Percentiles rank a stretch among this genome's conserved stretches.
phyloP scores from a whole-genome alignment of 1,140 invertebrate species.

The Leptinotarsa texana region DNA sequence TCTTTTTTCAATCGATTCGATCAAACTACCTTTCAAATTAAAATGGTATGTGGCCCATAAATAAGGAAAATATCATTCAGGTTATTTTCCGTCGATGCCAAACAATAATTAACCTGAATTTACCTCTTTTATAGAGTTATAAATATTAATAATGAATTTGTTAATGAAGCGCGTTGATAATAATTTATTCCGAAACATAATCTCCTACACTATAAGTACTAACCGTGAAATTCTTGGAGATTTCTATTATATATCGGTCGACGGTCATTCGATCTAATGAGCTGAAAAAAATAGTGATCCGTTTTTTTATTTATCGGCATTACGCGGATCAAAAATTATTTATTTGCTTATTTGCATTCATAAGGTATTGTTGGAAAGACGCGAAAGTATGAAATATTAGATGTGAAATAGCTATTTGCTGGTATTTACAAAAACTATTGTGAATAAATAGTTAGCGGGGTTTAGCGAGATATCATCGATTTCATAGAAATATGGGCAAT shows the following conservation, averaged over 20 bases:
- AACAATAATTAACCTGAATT: not conserved
- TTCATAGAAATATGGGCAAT: not conserved
- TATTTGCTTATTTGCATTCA: too few relatives aligned
- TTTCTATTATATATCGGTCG: not conserved
- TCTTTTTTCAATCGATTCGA: not conserved
- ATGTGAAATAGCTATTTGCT: too few relatives aligned
- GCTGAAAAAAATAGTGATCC: too few relatives aligned
- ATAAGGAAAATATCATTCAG: not conserved
- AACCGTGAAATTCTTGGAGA: not conserved
- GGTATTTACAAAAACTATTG: too few relatives aligned
- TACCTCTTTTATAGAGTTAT: conserved; percentile 2
- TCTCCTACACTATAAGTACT: not conserved
- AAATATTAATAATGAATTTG: conserved; percentile 1
- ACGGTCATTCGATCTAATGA: too few relatives aligned
- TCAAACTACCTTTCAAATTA: not conserved
- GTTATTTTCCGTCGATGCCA: not conserved
- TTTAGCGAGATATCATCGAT: not conserved
- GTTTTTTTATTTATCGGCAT: too few relatives aligned
- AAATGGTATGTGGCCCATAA: not conserved
- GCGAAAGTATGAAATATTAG: too few relatives aligned
- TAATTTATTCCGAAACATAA: not conserved
- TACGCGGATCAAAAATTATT: too few relatives aligned
- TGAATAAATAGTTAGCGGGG: not conserved
- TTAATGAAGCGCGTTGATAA: conserved; percentile 1
- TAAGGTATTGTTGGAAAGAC: too few relatives aligned